Evolutionary conservation across 2,888 invertebrate species (phyloP).

Genomic region (Protophormia terraenovae): DNA sequence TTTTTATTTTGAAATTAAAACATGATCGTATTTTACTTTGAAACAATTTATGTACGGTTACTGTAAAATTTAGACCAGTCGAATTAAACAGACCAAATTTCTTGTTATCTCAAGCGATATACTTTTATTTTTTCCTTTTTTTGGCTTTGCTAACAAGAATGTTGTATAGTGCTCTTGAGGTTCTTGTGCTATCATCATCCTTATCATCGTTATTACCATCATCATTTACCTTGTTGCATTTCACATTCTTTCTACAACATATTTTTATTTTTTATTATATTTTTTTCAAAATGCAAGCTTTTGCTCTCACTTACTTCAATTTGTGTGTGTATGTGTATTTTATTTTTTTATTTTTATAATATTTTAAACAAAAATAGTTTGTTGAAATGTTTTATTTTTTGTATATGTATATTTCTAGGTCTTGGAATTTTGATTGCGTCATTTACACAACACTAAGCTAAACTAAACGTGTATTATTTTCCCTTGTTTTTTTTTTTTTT

Average conservation of each 20-base stretch:
- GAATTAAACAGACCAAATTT: not conserved
- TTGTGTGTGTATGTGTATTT: not conserved
- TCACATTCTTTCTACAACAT: not conserved
- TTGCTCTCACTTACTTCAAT: not conserved
- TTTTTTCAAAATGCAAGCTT: too few species aligned
- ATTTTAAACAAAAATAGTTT: slow-evolving; percentile 39
- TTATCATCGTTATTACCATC: not conserved
- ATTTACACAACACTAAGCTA: slow-evolving; percentile 38
- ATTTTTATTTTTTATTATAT: not conserved
- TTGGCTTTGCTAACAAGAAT: slow-evolving; percentile 26
- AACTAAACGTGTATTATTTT: not conserved
- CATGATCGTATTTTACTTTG: too few species aligned
- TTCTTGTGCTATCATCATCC: not conserved
- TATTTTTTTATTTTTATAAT: not conserved
- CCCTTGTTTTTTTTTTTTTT: not conserved
- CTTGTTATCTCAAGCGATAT: not conserved
- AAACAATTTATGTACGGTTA: too few species aligned
- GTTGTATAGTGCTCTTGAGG: not conserved
- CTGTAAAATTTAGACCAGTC: not conserved
- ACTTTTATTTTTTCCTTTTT: not conserved
- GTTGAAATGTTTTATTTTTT: slow-evolving; percentile 34
- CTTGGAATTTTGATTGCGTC: slow-evolving; percentile 59
- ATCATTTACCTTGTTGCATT: slow-evolving; percentile 31
- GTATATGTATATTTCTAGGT: slow-evolving; percentile 30
- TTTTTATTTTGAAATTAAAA: too few species aligned